Conservation (phyloP, 1,140 invertebrate genomes). For the Lordiphosa clarofinis region DNA sequence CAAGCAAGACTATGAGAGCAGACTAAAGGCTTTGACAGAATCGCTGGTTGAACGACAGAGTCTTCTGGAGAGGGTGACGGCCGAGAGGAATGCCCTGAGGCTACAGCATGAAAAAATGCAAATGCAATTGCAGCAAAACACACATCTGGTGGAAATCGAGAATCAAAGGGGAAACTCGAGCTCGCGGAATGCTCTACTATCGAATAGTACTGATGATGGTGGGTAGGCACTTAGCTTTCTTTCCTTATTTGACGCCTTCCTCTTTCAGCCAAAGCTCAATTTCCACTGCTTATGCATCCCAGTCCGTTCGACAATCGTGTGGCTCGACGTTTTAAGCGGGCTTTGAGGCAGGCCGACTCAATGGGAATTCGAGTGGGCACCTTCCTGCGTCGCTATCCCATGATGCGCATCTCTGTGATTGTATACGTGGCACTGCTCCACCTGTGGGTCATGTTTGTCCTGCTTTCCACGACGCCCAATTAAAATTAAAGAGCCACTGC, state of each 20-base stretch:
- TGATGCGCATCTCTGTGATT: slow-evolving; percentile 89
- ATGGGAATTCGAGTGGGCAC: slow-evolving; percentile 89
- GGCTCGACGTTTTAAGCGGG: slow-evolving; percentile 88
- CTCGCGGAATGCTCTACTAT: slow-evolving; percentile 76
- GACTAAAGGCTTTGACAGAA: slow-evolving; percentile 87
- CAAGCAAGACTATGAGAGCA: slow-evolving; percentile 83
- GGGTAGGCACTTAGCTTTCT: background rate
- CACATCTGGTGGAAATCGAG: slow-evolving; percentile 45
- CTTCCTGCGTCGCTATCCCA: slow-evolving; percentile 89
- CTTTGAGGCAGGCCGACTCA: slow-evolving; percentile 87
- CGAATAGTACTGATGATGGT: slow-evolving; percentile 85
- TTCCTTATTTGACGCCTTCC: background rate
- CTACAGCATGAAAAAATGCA: slow-evolving; percentile 90
- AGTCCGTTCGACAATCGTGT: slow-evolving; percentile 89
- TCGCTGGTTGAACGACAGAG: slow-evolving; percentile 91
- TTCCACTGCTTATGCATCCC: slow-evolving; percentile 87
- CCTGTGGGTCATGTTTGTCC: slow-evolving; percentile 77
- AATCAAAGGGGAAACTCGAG: slow-evolving; percentile 36
- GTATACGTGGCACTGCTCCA: slow-evolving; percentile 82
- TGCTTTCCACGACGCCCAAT: slow-evolving; percentile 73
- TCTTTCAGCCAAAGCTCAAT: slow-evolving; percentile 82
- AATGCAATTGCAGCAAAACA: slow-evolving; percentile 79
- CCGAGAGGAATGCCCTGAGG: slow-evolving; percentile 89
- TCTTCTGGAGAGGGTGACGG: slow-evolving; percentile 87
- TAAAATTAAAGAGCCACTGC: slow-evolving; percentile 9